Conservation (phyloP, 1,140 invertebrate genomes). For the Eurosta solidaginis region DNA sequence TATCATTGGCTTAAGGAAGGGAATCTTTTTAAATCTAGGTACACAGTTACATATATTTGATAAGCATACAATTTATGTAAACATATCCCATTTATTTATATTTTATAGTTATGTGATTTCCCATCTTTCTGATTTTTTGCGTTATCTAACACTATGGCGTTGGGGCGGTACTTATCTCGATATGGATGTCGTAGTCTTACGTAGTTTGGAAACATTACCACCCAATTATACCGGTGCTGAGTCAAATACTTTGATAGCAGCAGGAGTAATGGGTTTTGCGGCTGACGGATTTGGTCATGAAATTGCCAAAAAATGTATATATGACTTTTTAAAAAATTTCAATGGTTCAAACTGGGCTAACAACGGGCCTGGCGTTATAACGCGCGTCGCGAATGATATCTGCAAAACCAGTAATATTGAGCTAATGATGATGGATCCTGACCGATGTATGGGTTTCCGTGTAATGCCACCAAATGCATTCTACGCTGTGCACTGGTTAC, state of each 20-base stretch:
- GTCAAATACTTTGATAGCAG: conserved; percentile 65
- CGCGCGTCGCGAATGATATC: conserved; percentile 64
- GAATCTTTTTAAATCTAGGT: conserved; percentile 64
- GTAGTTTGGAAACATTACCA: conserved; percentile 64
- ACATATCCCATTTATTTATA: too few species aligned
- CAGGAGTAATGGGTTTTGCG: conserved; percentile 70
- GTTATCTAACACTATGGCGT: conserved; percentile 75
- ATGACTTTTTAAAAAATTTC: conserved; percentile 67
- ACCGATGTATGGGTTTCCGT: conserved; percentile 67
- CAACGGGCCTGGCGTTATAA: conserved; percentile 76
- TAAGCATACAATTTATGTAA: too few species aligned
- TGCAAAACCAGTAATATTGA: conserved; percentile 64
- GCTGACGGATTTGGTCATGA: conserved; percentile 63
- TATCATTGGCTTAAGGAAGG: conserved; percentile 66
- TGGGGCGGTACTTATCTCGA: conserved; percentile 80
- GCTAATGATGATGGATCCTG: conserved; percentile 64
- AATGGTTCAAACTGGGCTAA: conserved; percentile 70
- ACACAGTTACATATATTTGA: too few species aligned
- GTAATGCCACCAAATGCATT: conserved; percentile 68
- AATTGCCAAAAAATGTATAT: conserved; percentile 65
- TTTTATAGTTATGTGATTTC: conserved; percentile 56
- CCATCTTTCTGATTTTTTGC: conserved; percentile 71
- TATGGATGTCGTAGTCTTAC: conserved; percentile 73
- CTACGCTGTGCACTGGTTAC: conserved; percentile 69
- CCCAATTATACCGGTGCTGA: conserved; percentile 71